Conservation (phyloP, 2,113 vertebrate species). For the Lampris incognitus region DNA sequence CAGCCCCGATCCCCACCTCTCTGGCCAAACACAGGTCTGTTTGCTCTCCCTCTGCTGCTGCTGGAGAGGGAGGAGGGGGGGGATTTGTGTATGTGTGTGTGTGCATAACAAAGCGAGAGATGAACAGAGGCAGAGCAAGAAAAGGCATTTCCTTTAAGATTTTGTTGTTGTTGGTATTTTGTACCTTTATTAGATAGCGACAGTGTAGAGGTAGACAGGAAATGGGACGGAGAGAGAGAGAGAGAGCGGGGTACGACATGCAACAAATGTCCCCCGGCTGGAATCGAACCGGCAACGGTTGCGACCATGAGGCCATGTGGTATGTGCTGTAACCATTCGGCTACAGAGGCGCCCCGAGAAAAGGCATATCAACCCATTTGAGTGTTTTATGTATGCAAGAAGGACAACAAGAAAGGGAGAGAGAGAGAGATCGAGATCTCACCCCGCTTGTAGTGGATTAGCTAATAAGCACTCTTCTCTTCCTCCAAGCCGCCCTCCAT, state of each 20-base stretch:
- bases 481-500: constrained; percentile 12
- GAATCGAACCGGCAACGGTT: no score
- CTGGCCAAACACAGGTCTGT: constrained; percentile 38
- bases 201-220: no score
- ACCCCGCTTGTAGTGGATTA: constrained; percentile 44
- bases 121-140: not conserved
- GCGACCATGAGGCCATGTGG: no score
- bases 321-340: no score
- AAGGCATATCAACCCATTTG: constrained; percentile 21
- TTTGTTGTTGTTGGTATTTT: no score
- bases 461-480: constrained; percentile 57
- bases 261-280: no score
- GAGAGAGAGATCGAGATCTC: not conserved
- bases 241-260: no score
- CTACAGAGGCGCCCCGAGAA: no score
- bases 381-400: not conserved
- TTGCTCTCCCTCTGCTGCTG: constrained; percentile 41
- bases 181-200: no score
- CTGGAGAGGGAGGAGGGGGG: not conserved
- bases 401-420: not conserved
- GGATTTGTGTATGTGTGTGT: not conserved
- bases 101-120: not conserved
- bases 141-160: no score
- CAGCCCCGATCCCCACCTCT: constrained; percentile 13
- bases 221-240: no score